Percentiles rank a stretch among this genome's conserved stretches.
Conservation (phyloP, 2,888 invertebrate species). For the Metalampra italica region DNA sequence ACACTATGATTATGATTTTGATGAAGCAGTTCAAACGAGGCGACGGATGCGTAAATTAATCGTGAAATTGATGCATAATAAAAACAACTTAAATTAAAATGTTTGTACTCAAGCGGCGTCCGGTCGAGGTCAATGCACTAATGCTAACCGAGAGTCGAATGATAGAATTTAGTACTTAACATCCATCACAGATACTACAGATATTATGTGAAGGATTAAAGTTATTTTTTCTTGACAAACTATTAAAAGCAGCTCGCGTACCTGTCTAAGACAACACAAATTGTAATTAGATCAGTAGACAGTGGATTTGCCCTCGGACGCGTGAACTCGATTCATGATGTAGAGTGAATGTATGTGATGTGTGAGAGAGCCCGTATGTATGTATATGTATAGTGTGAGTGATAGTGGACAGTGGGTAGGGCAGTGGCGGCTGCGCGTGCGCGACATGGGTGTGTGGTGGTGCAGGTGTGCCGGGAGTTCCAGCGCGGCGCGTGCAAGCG, state of each 20-base stretch:
- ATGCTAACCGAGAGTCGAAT: not conserved
- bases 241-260: not conserved
- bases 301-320: no score
- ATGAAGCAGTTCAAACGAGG: slow-evolving; percentile 31
- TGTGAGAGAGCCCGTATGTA: no score
- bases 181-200: not conserved
- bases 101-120: slow-evolving; percentile 58
- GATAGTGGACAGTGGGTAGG: slow-evolving; percentile 29
- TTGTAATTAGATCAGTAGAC: not conserved
- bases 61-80: not conserved
- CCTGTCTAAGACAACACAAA: not conserved
- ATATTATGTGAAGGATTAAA: not conserved
- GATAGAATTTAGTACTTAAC: not conserved
- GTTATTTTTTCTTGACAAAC: not conserved
- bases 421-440: slow-evolving; percentile 34
- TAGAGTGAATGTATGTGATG: no score
- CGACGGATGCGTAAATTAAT: slow-evolving; percentile 66
- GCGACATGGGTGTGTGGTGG: slow-evolving; percentile 64
- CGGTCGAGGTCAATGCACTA: slow-evolving; percentile 33
- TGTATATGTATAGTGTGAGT: slow-evolving; percentile 15
- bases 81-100: not conserved
- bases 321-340: no score
- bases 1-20: not conserved
- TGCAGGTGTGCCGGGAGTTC: slow-evolving; percentile 98
- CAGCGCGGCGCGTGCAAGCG: slow-evolving; percentile 99